These are phyloP conservation scores for Hemistola chrysoprasaria DNA, from an alignment of 2,888 invertebrate genomes.

Conservation along the genomic window DNA sequence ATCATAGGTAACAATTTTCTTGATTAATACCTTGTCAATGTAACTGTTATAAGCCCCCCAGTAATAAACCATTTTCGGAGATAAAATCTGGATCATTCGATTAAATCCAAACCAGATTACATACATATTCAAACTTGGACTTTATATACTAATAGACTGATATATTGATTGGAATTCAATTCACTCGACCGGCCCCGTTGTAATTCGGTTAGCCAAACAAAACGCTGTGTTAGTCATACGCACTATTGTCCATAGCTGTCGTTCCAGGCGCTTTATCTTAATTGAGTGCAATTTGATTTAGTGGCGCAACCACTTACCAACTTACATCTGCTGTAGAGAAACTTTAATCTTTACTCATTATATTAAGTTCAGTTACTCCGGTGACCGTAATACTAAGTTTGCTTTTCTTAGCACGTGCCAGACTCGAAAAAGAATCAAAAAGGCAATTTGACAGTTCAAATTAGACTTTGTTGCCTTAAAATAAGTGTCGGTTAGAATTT, in stretches of 20 bases:
- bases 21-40: conserved; percentile 1
- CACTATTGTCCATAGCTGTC: conserved; percentile 71
- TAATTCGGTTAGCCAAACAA: conserved; percentile 73
- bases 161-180: conserved; percentile 57
- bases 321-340: conserved; percentile 38
- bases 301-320: conserved; percentile 54
- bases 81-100: conserved; percentile 16
- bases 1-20: too few species aligned
- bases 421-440: conserved; percentile 18
- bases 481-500: conserved; percentile 9
- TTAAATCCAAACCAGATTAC: conserved; percentile 17
- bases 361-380: conserved; percentile 34
- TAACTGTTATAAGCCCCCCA: conserved; percentile 6
- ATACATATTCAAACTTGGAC: conserved; percentile 29
- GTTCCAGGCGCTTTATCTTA: conserved; percentile 74
- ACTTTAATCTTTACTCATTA: conserved; percentile 32
- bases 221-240: conserved; percentile 72
- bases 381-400: conserved; percentile 41
- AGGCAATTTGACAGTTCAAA: conserved; percentile 6
- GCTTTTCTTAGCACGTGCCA: conserved; percentile 44
- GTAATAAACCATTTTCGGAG: conserved; percentile 16
- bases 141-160: conserved; percentile 38
- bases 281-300: conserved; percentile 80
- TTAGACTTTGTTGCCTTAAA: conserved; percentile 10
- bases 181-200: conserved; percentile 47